Evolutionary conservation across 2,113 vertebrate species (phyloP).

Genomic region (Sorex fumeus): DNA sequence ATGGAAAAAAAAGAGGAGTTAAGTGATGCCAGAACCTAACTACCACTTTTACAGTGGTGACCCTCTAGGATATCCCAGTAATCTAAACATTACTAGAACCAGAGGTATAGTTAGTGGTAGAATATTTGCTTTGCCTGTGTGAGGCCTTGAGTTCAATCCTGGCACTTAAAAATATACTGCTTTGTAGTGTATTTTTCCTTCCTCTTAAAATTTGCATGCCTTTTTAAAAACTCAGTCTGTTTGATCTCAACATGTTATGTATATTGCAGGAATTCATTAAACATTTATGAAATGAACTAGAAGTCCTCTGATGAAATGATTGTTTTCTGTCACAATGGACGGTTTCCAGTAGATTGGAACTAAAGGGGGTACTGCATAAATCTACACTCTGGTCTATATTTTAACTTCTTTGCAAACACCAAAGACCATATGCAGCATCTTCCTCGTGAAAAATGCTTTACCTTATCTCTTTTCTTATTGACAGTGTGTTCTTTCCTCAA

Average conservation of each 20-base stretch:
- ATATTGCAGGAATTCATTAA: constrained; percentile 19
- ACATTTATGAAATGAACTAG: not conserved
- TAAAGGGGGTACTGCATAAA: not conserved
- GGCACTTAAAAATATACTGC: not conserved
- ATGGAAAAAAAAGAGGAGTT: not conserved
- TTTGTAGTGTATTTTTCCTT: not conserved
- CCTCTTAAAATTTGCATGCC: not conserved
- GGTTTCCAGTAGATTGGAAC: not conserved
- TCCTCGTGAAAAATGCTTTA: not conserved
- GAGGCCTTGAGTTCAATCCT: too few relatives aligned
- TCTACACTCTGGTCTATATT: not conserved
- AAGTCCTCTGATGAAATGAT: not conserved
- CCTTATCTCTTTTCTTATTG: not conserved
- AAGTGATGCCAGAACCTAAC: not conserved
- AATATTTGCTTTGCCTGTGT: too few relatives aligned
- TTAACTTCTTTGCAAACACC: not conserved
- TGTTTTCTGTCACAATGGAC: not conserved
- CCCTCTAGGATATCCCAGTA: not conserved
- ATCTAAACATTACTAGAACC: not conserved
- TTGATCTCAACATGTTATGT: not conserved
- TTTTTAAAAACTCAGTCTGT: constrained; percentile 9
- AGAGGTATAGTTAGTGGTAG: too few relatives aligned
- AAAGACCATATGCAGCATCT: not conserved
- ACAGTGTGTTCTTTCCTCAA: constrained; percentile 19
- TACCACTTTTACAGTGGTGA: not conserved